A percentile compares a stretch with the other conserved stretches of the same genome.
Evolutionary conservation across 2,888 invertebrate species (phyloP).

Genomic region (Asteroscopus sphinx): DNA sequence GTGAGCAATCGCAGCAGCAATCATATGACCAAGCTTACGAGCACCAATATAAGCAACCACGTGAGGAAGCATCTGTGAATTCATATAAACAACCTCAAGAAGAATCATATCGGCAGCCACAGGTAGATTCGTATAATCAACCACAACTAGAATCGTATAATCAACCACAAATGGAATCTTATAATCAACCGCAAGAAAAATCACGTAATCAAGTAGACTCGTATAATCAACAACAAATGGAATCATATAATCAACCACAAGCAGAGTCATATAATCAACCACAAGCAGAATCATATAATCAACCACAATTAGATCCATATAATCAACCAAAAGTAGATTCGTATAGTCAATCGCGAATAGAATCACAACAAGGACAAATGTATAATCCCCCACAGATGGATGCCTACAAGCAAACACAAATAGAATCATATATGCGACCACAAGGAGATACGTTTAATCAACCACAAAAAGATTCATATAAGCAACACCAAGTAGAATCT

Average conservation of each 20-base stretch:
- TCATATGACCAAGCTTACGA: slow-evolving; percentile 14
- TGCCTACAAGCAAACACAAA: not conserved
- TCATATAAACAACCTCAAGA: slow-evolving; percentile 14
- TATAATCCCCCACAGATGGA: not conserved
- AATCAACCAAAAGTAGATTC: slow-evolving; percentile 3
- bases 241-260: slow-evolving; percentile 3
- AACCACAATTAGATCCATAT: slow-evolving; percentile 7
- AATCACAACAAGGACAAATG: too few relatives aligned
- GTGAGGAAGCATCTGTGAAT: not conserved
- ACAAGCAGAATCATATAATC: slow-evolving; percentile 3
- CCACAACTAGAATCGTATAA: not conserved
- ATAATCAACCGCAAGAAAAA: slow-evolving; percentile 7
- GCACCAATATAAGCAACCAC: slow-evolving; percentile 22
- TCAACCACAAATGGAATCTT: slow-evolving; percentile 2
- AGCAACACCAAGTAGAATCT: slow-evolving; percentile 3
- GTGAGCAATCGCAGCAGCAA: not conserved
- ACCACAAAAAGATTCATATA: not conserved
- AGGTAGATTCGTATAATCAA: not conserved
- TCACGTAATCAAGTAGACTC: slow-evolving; percentile 2
- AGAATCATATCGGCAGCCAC: slow-evolving; percentile 4
- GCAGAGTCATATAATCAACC: slow-evolving; percentile 1
- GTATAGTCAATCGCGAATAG: not conserved
- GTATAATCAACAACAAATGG: slow-evolving; percentile 5
- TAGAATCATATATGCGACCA: not conserved
- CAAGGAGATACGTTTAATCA: not conserved